Evolutionary conservation across 2,888 invertebrate genomes (phyloP).

Genomic region (Venustoraphidia nigricollis): DNA sequence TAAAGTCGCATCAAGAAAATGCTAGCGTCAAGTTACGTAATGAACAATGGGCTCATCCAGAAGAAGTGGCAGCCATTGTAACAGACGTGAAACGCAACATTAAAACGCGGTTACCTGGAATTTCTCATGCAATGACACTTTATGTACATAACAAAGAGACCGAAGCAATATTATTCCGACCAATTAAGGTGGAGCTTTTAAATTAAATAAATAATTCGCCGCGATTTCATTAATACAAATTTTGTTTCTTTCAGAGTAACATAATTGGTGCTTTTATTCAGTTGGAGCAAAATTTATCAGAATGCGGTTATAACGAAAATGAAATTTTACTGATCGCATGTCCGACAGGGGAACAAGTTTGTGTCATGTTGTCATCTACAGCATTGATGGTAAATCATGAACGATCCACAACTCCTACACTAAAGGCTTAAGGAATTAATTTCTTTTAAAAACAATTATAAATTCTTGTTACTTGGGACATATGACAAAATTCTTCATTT

Average conservation of each 20-base stretch:
- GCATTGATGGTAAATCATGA: slow-evolving; percentile 35
- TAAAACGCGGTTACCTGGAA: slow-evolving; percentile 58
- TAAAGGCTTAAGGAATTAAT: neutral
- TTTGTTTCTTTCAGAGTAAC: slow-evolving; percentile 50
- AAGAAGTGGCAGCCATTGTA: slow-evolving; percentile 55
- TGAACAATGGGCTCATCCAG: slow-evolving; percentile 50
- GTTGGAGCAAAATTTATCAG: slow-evolving; percentile 57
- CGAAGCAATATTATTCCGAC: slow-evolving; percentile 89
- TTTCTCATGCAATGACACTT: slow-evolving; percentile 84
- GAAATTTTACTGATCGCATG: slow-evolving; percentile 74
- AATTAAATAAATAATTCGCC: neutral
- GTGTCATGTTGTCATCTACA: slow-evolving; percentile 70
- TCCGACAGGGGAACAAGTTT: slow-evolving; percentile 86
- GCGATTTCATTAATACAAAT: slow-evolving; percentile 1
- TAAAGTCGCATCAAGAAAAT: neutral
- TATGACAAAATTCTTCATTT: too few relatives aligned
- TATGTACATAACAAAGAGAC: slow-evolving; percentile 95
- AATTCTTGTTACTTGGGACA: too few relatives aligned
- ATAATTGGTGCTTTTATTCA: slow-evolving; percentile 79
- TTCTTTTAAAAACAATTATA: too few relatives aligned
- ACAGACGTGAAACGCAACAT: slow-evolving; percentile 65
- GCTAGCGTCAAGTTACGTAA: neutral
- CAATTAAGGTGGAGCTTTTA: slow-evolving; percentile 53
- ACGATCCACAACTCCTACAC: slow-evolving; percentile 15
- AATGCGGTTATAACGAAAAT: slow-evolving; percentile 65